phyloP scores from a whole-genome alignment of 2,113 vertebrate genomes.

The Mobula birostris region DNA sequence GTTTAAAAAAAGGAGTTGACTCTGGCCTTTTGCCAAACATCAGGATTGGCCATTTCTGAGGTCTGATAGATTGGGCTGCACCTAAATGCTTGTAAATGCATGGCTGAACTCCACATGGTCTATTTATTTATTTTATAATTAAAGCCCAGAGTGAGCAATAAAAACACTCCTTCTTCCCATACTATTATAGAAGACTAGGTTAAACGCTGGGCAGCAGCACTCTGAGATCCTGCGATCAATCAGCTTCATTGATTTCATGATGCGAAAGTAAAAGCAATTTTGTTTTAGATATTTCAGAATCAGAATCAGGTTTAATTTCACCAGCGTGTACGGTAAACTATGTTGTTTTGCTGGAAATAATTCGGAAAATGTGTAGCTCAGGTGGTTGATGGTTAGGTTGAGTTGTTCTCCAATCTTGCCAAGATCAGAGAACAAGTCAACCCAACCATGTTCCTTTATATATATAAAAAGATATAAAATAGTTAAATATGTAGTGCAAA shows the following conservation, averaged over 20 bases:
- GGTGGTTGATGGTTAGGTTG: too few species aligned
- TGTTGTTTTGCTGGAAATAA: too few species aligned
- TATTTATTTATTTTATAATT: slow-evolving; percentile 13
- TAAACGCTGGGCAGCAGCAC: not conserved
- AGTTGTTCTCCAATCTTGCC: too few species aligned
- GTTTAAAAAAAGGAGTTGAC: not conserved
- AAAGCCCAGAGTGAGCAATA: not conserved
- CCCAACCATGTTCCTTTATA: too few species aligned
- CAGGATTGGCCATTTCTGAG: not conserved
- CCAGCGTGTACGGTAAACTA: too few species aligned
- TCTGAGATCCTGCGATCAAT: not conserved
- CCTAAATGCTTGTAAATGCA: not conserved
- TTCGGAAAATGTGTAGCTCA: too few species aligned
- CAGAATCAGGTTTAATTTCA: too few species aligned
- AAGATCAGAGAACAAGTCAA: too few species aligned
- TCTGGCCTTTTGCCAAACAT: not conserved
- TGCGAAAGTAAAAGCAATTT: not conserved
- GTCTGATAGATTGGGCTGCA: not conserved
- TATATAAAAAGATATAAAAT: too few species aligned
- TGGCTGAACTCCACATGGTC: not conserved
- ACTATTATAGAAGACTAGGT: not conserved
- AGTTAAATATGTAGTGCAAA: too few species aligned
- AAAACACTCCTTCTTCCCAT: not conserved
- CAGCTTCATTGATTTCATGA: not conserved
- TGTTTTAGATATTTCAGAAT: too few species aligned